Conservation (phyloP, 2,888 invertebrate genomes). For the Euphydryas editha region DNA sequence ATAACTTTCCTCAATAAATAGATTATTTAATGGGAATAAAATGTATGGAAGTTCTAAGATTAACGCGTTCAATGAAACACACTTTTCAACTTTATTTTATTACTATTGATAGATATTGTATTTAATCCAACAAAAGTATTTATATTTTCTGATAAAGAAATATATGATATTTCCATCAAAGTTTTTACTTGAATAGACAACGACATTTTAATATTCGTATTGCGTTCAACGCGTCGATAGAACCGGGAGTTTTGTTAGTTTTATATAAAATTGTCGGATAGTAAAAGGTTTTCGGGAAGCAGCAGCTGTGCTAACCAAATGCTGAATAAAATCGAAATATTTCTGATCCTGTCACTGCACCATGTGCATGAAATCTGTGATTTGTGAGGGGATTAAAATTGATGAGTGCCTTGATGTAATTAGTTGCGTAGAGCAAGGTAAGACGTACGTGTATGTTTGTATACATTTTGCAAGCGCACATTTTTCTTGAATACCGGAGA, state of each 20-base stretch:
- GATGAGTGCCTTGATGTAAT: conserved; percentile 18
- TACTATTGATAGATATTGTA: no score
- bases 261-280: conserved; percentile 17
- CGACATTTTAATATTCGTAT: not conserved
- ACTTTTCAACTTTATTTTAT: no score
- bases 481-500: conserved; percentile 4
- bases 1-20: no score
- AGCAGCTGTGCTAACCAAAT: conserved; percentile 23
- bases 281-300: conserved; percentile 14
- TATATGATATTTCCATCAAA: no score
- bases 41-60: no score
- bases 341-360: not conserved
- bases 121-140: no score
- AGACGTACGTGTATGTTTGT: not conserved
- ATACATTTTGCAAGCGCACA: not conserved
- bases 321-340: conserved; percentile 9
- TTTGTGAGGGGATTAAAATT: conserved; percentile 22
- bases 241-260: conserved; percentile 1
- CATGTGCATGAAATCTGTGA: conserved; percentile 25
- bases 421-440: conserved; percentile 11
- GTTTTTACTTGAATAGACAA: not conserved
- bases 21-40: no score
- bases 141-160: no score
- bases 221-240: conserved; percentile 3
- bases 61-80: no score